Base-by-base conservation (phyloP, 2,113 vertebrate species). In the Pundamilia nyererei region DNA sequence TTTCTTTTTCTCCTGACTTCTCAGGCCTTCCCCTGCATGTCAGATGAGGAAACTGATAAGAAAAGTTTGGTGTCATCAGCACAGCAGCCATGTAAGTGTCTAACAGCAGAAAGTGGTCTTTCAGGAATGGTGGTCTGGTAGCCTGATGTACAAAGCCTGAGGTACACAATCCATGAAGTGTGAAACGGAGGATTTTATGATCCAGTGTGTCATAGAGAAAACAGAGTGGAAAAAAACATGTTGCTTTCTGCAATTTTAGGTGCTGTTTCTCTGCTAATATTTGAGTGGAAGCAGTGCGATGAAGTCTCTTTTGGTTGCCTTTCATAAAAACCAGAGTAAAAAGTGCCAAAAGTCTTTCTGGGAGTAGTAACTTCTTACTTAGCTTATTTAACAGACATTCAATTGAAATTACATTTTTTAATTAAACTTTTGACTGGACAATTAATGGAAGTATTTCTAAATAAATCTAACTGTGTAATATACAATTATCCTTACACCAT, bases 361-460 rank as follows among this genome's bases (percentile, higher is more conserved):
- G 0, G 21, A 70, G 7, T n/a, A 70, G 13, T 11, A 45, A 26
- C 14, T 29, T 47, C 68, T 72, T 10, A 15, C 7, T 42, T 45
- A 45, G 14, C 21, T 45, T 65, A 68, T 38, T 68, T 68, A 47
- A 45, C 40, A 72, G 68, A 15, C 42, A 49, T 4, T 29, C 24
- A 29, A 77, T 0, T 29, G 4, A 47, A 3, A 72, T 0, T 1
- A 45, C 0, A 1, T 0, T 5, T 12, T 35, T 65, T 35, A 5
- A 75, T 75, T 7, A 7, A 29, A 77, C 26, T 6, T 49, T 49
- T 77, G 15, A 26, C 14, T 1, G 42, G 24, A 47, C 21, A 29
- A 14, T 17, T 75, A 47, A 7, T 47, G 14, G 24, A 75, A 29
- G 9, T 75, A 47, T 75, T 29, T 75, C 14, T 47, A 47, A 75